Evolutionary conservation across 2,797 vertebrate genomes (phyloP).

Genomic region (Gephyroberyx darwinii): DNA sequence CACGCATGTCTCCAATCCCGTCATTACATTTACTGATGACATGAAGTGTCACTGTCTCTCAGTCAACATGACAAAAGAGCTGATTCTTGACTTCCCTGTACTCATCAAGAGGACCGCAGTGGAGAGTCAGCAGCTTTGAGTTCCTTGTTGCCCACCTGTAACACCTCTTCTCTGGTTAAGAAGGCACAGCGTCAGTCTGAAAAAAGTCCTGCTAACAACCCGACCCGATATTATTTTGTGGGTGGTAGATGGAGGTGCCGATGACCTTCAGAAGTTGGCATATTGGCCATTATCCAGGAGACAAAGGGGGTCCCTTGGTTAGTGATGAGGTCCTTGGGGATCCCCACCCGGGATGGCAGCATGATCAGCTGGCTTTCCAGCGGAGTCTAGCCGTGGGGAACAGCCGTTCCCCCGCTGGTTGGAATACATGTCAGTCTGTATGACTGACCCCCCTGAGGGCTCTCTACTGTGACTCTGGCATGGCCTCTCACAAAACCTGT

Average conservation of each 20-base stretch:
- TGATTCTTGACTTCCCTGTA: too few relatives aligned
- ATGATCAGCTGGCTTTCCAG: too few relatives aligned
- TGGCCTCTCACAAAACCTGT: constrained; percentile 49
- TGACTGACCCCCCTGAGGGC: constrained; percentile 34
- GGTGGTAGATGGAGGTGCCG: too few relatives aligned
- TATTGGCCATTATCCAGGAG: too few relatives aligned
- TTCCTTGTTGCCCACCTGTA: neutral
- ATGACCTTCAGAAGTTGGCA: too few relatives aligned
- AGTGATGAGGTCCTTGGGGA: too few relatives aligned
- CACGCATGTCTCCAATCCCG: too few relatives aligned
- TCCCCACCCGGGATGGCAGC: too few relatives aligned
- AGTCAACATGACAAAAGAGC: neutral
- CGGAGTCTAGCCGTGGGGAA: too few relatives aligned
- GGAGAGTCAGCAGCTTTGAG: neutral
- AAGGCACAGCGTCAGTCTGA: neutral
- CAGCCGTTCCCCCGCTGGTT: too few relatives aligned
- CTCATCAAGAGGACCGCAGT: neutral
- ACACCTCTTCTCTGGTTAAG: neutral
- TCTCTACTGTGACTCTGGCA: constrained; percentile 20
- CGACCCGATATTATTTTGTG: too few relatives aligned
- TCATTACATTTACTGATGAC: constrained; percentile 10
- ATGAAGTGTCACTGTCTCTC: neutral
- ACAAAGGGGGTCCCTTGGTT: too few relatives aligned
- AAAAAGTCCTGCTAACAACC: neutral
- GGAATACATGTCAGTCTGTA: constrained; percentile 32